phyloP scores from a whole-genome alignment of 2,797 vertebrate species.

The Liasis olivaceus region DNA sequence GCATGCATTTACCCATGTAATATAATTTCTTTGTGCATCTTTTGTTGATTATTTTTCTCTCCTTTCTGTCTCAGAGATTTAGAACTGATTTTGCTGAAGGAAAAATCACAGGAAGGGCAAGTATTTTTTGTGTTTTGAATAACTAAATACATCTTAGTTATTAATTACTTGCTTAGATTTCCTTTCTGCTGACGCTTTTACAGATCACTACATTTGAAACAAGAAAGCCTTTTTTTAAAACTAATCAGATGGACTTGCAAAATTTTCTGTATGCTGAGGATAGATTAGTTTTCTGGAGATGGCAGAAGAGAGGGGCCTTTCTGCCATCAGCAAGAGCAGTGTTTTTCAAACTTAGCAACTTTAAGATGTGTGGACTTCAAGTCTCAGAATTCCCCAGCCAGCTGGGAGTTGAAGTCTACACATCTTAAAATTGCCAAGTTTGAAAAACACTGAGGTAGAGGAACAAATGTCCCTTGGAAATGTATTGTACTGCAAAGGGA shows the following conservation, averaged over 20 bases:
- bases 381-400: not conserved
- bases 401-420: not conserved
- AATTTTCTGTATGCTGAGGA: not conserved
- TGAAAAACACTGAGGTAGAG: not conserved
- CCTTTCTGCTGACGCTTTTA: not conserved
- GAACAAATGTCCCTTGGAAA: not conserved
- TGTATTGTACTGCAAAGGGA: not conserved
- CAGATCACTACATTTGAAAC: not conserved
- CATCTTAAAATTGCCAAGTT: not conserved
- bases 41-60: constrained; percentile 1
- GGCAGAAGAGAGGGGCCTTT: not conserved
- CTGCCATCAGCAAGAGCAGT: not conserved
- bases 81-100: constrained; percentile 98
- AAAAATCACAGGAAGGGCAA: constrained; percentile 97
- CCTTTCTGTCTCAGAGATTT: constrained; percentile 85
- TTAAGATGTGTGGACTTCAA: not conserved
- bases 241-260: not conserved
- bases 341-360: not conserved
- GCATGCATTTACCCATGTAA: not conserved
- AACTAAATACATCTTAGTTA: not conserved
- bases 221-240: not conserved
- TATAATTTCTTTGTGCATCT: not conserved
- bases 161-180: not conserved
- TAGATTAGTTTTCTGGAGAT: not conserved
- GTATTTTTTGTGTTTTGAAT: constrained; percentile 63